Conservation (phyloP, 2,888 invertebrate species). For the Mythimna impura region DNA sequence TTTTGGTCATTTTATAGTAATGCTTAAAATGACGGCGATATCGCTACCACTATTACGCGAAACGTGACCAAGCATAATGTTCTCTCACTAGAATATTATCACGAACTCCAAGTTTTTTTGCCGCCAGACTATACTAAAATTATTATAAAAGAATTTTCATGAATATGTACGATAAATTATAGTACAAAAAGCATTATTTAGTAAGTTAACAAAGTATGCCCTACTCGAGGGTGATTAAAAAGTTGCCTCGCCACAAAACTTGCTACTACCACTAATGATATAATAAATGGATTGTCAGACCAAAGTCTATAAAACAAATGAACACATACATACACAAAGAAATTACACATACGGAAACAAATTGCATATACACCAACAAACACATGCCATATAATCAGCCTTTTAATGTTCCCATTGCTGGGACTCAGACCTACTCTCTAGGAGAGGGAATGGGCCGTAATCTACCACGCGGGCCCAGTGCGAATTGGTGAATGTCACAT, state of each 20-base stretch:
- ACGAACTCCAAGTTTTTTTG: constrained; percentile 5
- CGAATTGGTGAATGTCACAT: too few species aligned
- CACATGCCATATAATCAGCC: too few species aligned
- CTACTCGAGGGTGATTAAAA: background rate
- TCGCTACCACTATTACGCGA: background rate
- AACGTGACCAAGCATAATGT: constrained; percentile 39
- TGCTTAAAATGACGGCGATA: background rate
- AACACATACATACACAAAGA: too few species aligned
- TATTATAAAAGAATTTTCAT: constrained; percentile 3
- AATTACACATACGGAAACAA: too few species aligned
- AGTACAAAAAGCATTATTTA: background rate
- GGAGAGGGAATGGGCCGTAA: too few species aligned
- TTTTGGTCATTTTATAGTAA: background rate
- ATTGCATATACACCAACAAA: too few species aligned
- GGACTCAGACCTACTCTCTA: too few species aligned
- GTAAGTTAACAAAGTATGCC: background rate
- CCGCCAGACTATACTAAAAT: background rate
- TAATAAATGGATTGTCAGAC: too few species aligned
- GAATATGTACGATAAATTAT: constrained; percentile 1
- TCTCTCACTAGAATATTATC: background rate
- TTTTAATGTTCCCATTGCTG: too few species aligned
- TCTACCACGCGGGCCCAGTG: too few species aligned
- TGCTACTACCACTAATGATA: background rate
- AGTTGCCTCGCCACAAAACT: background rate
- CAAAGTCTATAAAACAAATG: too few species aligned